Base-by-base conservation (phyloP, 2,888 invertebrate species). In the Acleris literana region DNA sequence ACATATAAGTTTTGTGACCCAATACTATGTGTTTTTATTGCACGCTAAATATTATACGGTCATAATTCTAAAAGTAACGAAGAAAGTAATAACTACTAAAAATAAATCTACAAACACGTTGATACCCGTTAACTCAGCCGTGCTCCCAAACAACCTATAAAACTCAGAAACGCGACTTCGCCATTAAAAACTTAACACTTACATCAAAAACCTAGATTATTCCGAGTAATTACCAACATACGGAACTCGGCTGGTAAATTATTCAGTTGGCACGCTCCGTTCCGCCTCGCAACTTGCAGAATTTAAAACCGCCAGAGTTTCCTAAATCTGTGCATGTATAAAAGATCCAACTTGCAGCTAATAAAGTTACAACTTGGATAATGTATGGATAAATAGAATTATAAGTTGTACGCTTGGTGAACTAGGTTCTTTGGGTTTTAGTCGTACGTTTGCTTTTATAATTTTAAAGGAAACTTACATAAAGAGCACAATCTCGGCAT, bases 251-350 rank as follows among this genome's bases (percentile, higher is more conserved):
- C 75, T 70, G 74, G 68, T 76, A 73, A 76, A 78, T 78, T 74
- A 76, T 78, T 76, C 77, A 68, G 68, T 64, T 62, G 70, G 69
- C 67, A 72, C 72, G 69, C 71, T 69, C 68, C 70, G 73, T 70
- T 71, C 68, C 66, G 72, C 68, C 63, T 59, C 67, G 70, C 72
- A 74, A 73, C 74, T 76, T 75, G 72, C 74, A 76, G 75, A 74
- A 75, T 76, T 76, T 74, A 74, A 76, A 72, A 72, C 69, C 69
- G 39, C 69, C 64, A 57, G 71, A 70, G 69, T 69, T 71, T 69
- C 55, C 55, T 43, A 65, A 71, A 70, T 71, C 73, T 68, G 65
- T 69, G 70, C 70, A 69, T 70, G 70, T 70, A 69, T 69, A 64
- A 59, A 59, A 46, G 46, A 55, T 55, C 43, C 55, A 33, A 46